These are phyloP conservation scores for Trichomalopsis sarcophagae DNA, from an alignment of 1,140 invertebrate species.

Conservation along the genomic window DNA sequence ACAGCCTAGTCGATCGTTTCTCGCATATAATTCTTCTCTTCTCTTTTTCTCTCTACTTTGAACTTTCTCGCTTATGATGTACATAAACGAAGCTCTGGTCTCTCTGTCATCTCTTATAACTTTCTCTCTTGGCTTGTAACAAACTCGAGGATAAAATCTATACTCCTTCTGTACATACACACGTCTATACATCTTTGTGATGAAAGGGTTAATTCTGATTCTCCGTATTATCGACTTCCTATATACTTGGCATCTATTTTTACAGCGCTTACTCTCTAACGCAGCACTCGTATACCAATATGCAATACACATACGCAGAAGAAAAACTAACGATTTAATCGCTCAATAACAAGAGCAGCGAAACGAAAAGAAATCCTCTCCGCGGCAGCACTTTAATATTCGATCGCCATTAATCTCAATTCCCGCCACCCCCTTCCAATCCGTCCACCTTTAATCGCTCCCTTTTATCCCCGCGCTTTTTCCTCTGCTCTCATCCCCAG, in stretches of 20 bases:
- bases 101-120: too few relatives aligned
- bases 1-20: constrained; percentile 55
- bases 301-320: too few relatives aligned
- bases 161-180: too few relatives aligned
- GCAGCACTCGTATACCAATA: too few relatives aligned
- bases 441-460: constrained; percentile 24
- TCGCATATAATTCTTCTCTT: constrained; percentile 51
- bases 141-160: too few relatives aligned
- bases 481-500: background rate
- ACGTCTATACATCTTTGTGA: too few relatives aligned
- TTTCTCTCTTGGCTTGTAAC: too few relatives aligned
- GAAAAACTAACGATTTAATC: background rate
- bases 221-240: too few relatives aligned
- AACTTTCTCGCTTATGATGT: background rate
- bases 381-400: constrained; percentile 2
- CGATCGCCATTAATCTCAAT: constrained; percentile 30
- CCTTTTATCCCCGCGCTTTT: background rate
- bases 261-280: too few relatives aligned
- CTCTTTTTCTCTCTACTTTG: constrained; percentile 30
- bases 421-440: background rate
- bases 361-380: background rate
- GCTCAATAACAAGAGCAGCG: background rate
- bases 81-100: too few relatives aligned
- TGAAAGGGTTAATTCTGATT: too few relatives aligned
- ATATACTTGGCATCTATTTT: too few relatives aligned